Percentiles rank a stretch among this genome's conserved stretches.
Conservation (phyloP, 2,113 vertebrate genomes). For the Heteronetta atricapilla region DNA sequence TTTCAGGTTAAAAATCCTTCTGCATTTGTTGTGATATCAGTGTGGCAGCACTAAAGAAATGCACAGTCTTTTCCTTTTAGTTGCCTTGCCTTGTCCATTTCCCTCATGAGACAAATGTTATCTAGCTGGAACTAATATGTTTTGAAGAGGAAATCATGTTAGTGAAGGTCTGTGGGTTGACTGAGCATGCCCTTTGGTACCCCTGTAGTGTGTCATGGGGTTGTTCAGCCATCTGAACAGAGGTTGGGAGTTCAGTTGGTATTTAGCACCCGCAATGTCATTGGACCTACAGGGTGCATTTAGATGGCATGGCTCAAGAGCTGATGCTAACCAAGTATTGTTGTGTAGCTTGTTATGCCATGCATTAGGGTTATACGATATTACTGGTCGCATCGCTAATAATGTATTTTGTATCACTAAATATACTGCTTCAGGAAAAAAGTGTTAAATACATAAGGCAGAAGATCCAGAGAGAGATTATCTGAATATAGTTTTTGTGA, state of each 20-base stretch:
- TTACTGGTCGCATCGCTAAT: neutral
- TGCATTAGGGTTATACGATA: neutral
- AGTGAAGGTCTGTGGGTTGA: slow-evolving; percentile 43
- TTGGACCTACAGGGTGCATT: neutral
- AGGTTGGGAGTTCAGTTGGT: slow-evolving; percentile 58
- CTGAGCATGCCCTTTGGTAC: slow-evolving; percentile 67
- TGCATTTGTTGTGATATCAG: neutral
- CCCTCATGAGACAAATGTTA: neutral
- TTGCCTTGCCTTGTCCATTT: neutral
- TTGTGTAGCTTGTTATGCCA: neutral
- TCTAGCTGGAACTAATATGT: slow-evolving; percentile 50
- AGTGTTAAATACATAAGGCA: rapidly evolving
- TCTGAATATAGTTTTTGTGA: neutral
- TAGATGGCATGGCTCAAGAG: neutral
- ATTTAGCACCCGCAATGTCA: slow-evolving; percentile 61
- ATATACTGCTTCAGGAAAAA: neutral
- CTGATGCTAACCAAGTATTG: slow-evolving; percentile 16
- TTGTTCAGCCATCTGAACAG: slow-evolving; percentile 56
- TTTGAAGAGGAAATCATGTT: slow-evolving; percentile 58
- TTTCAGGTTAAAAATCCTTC: neutral
- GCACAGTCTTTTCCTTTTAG: neutral
- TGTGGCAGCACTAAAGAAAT: neutral
- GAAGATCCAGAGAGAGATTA: neutral
- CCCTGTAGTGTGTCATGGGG: neutral
- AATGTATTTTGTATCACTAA: neutral